Evolutionary conservation across 2,797 vertebrate genomes (phyloP).

Genomic region (Brotula barbata): DNA sequence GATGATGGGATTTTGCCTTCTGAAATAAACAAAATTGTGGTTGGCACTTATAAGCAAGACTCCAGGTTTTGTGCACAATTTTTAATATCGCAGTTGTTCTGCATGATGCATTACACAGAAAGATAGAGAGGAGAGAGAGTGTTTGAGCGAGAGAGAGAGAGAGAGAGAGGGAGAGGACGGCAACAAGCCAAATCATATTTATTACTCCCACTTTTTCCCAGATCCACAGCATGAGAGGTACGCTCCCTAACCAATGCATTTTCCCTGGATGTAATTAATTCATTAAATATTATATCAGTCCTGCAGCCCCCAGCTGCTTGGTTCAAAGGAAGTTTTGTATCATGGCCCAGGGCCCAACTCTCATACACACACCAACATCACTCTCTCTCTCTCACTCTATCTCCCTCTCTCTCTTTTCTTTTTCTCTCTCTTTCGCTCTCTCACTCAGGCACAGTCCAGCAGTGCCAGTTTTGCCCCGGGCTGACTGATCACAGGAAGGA

Average conservation of each 20-base stretch:
- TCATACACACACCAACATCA: conserved; percentile 48
- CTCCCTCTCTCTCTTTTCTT: conserved; percentile 23
- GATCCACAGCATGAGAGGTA: conserved; percentile 62
- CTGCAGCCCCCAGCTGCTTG: conserved; percentile 73
- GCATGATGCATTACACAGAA: conserved; percentile 35
- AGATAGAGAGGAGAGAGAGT: not conserved
- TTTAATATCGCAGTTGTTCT: conserved; percentile 48
- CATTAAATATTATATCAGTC: conserved; percentile 79
- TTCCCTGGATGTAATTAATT: conserved; percentile 78
- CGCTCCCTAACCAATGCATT: conserved; percentile 58
- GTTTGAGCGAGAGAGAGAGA: conserved; percentile 1
- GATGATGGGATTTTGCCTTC: conserved; percentile 49
- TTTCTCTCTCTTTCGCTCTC: conserved; percentile 34
- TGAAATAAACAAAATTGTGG: conserved; percentile 57
- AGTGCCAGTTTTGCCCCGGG: conserved; percentile 78
- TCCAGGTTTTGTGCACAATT: conserved; percentile 51
- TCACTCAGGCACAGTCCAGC: conserved; percentile 64
- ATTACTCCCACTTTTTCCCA: conserved; percentile 61
- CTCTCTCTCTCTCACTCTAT: conserved; percentile 33
- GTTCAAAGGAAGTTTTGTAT: conserved; percentile 80
- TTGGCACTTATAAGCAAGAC: conserved; percentile 44
- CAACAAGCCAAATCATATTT: conserved; percentile 59
- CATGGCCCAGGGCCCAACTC: conserved; percentile 67
- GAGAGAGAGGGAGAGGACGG: conserved; percentile 33
- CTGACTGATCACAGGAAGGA: conserved; percentile 81